phyloP scores from a whole-genome alignment of 2,113 vertebrate genomes.

The Opisthocomus hoazin region DNA sequence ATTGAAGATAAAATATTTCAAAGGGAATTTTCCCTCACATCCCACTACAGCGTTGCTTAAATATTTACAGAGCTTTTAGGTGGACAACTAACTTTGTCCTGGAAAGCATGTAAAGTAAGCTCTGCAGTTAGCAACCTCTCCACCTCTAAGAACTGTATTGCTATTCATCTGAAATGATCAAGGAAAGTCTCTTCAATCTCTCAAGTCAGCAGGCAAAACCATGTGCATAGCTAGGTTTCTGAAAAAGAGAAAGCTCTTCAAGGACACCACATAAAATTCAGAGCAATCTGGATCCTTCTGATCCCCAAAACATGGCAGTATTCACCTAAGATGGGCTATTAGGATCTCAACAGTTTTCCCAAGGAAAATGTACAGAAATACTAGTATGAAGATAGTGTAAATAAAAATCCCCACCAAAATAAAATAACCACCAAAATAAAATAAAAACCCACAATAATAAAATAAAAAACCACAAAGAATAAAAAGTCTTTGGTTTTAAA shows the following conservation, averaged over 20 bases:
- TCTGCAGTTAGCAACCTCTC: background rate
- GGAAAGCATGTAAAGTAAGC: background rate
- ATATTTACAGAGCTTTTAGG: background rate
- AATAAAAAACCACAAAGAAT: no score
- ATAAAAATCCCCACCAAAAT: no score
- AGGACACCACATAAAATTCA: background rate
- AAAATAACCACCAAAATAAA: no score
- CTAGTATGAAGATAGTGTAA: background rate
- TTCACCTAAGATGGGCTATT: background rate
- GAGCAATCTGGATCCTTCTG: background rate
- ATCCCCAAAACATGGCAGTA: background rate
- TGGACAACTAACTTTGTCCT: background rate
- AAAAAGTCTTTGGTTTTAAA: background rate
- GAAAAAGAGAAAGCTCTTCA: background rate
- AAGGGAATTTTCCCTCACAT: background rate
- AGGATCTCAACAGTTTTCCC: background rate
- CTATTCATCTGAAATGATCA: background rate
- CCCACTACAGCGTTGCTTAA: background rate
- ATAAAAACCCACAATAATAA: no score
- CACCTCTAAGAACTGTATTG: background rate
- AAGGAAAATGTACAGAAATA: background rate
- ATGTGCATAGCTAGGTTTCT: background rate
- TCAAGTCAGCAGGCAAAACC: background rate
- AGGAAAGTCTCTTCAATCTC: background rate
- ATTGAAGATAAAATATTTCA: background rate